Conservation (phyloP, 2,888 invertebrate genomes). For the Agrotis ipsilon region DNA sequence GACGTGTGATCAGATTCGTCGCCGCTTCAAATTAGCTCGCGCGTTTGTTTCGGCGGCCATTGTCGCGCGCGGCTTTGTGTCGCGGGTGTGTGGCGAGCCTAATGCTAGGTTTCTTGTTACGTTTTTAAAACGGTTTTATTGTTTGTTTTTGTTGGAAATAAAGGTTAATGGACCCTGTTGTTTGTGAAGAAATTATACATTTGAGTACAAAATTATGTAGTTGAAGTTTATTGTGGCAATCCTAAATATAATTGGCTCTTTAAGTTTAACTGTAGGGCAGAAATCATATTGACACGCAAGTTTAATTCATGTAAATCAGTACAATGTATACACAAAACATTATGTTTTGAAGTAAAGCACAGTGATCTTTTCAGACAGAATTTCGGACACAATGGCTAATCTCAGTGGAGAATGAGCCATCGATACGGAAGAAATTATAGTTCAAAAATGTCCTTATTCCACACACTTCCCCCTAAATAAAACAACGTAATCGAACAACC, state of each 20-base stretch:
- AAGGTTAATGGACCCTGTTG: background rate
- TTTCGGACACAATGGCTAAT: too few relatives aligned
- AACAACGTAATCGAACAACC: background rate
- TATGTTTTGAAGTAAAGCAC: background rate
- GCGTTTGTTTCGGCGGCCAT: constrained; percentile 67
- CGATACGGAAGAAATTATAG: too few relatives aligned
- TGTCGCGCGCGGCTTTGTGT: constrained; percentile 62
- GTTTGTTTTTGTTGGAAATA: constrained; percentile 17
- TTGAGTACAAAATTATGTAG: too few relatives aligned
- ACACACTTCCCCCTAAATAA: background rate
- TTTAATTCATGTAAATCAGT: background rate
- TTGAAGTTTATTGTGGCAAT: too few relatives aligned
- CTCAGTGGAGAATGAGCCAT: too few relatives aligned
- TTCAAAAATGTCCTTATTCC: background rate
- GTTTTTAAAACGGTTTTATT: constrained; percentile 56
- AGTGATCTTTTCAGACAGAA: too few relatives aligned
- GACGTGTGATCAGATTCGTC: constrained; percentile 72
- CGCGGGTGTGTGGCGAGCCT: constrained; percentile 64
- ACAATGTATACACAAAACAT: background rate
- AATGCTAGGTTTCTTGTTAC: constrained; percentile 71
- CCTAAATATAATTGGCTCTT: too few relatives aligned
- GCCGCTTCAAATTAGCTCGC: constrained; percentile 75
- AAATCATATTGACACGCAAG: background rate
- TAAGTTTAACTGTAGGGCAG: too few relatives aligned
- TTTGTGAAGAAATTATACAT: background rate